phyloP scores from a whole-genome alignment of 2,888 invertebrate species.

The Calephelis perditalis region DNA sequence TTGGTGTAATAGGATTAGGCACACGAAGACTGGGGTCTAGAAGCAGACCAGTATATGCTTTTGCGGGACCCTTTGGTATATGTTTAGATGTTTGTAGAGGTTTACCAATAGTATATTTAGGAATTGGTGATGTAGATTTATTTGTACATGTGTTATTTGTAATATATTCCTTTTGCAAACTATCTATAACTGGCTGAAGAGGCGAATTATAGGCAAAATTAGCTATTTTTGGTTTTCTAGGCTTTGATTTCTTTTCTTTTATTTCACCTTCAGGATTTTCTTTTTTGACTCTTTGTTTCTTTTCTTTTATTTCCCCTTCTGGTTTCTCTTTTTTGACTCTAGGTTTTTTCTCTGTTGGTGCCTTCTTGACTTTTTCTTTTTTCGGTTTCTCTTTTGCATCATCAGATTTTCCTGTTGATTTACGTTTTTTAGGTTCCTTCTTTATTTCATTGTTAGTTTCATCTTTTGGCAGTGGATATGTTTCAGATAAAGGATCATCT shows the following conservation, averaged over 20 bases:
- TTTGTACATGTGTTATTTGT: slow-evolving; percentile 13
- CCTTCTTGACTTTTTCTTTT: slow-evolving; percentile 37
- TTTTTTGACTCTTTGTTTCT: slow-evolving; percentile 34
- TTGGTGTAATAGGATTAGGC: slow-evolving; percentile 45
- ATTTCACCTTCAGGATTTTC: slow-evolving; percentile 35
- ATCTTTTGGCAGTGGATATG: slow-evolving; percentile 26
- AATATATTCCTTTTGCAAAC: slow-evolving; percentile 34
- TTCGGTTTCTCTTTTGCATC: slow-evolving; percentile 40
- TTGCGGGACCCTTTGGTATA: slow-evolving; percentile 23
- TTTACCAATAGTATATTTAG: not conserved
- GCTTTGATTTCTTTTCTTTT: slow-evolving; percentile 56
- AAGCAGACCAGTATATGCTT: slow-evolving; percentile 33
- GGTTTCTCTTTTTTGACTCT: slow-evolving; percentile 37
- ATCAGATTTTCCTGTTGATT: slow-evolving; percentile 38
- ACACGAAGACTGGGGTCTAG: slow-evolving; percentile 40
- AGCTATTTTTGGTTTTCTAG: slow-evolving; percentile 48
- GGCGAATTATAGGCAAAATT: slow-evolving; percentile 46
- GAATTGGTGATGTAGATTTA: slow-evolving; percentile 13
- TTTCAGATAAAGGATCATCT: slow-evolving; percentile 35
- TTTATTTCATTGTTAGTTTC: slow-evolving; percentile 28
- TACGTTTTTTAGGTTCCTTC: slow-evolving; percentile 53
- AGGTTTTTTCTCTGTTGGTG: slow-evolving; percentile 32
- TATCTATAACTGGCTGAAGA: slow-evolving; percentile 46
- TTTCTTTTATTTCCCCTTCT: slow-evolving; percentile 33
- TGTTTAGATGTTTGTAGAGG: slow-evolving; percentile 20